Percentiles rank a stretch among this genome's conserved stretches.
Evolutionary conservation across 2,113 vertebrate species (phyloP).

Genomic region (Crotalus tigris): DNA sequence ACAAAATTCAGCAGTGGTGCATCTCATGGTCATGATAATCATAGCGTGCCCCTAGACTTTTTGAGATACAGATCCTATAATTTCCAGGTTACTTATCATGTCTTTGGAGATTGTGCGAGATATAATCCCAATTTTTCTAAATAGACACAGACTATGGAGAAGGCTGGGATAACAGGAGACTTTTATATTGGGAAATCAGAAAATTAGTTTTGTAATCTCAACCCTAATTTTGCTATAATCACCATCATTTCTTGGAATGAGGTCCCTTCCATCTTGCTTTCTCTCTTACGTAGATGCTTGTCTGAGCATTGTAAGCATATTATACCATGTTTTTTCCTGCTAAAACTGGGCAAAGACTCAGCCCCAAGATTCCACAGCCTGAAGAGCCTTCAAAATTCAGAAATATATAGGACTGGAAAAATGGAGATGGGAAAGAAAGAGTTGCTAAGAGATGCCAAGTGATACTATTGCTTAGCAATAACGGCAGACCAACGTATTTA

Average conservation of each 20-base stretch:
- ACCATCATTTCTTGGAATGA: neutral
- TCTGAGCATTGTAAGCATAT: neutral
- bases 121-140: no score
- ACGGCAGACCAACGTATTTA: conserved; percentile 58
- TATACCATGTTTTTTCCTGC: neutral
- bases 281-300: neutral
- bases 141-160: no score
- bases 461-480: conserved; percentile 37
- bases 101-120: no score
- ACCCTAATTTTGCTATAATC: neutral
- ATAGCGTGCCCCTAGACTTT: no score
- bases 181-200: neutral
- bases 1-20: neutral
- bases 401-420: neutral
- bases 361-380: neutral
- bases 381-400: neutral
- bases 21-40: no score
- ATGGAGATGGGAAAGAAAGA: neutral
- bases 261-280: neutral
- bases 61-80: no score
- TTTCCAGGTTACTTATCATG: no score
- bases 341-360: neutral
- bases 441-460: neutral
- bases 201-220: neutral
- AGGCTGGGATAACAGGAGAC: no score